phyloP scores from a whole-genome alignment of 2,113 vertebrate genomes.

The Cyanoramphus novaezelandiae region DNA sequence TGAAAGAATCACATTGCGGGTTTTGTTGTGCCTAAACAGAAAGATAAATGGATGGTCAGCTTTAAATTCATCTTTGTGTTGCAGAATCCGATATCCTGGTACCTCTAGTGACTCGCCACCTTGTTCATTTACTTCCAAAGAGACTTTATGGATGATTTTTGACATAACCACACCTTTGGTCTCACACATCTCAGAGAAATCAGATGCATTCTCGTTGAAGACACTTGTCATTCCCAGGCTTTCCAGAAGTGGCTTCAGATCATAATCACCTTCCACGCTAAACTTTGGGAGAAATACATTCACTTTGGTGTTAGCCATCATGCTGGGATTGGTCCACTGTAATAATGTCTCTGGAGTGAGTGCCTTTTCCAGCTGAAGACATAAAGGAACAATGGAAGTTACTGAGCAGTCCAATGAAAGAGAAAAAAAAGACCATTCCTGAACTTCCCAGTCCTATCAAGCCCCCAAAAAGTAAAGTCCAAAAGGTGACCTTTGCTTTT shows the following conservation, averaged over 20 bases:
- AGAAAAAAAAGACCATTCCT: background rate
- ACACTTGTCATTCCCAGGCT: conserved; percentile 74
- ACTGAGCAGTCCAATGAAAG: background rate
- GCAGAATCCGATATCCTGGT: conserved; percentile 77
- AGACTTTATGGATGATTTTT: conserved; percentile 74
- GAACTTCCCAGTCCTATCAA: background rate
- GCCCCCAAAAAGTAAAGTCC: background rate
- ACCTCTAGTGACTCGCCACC: conserved; percentile 77
- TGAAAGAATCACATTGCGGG: conserved; percentile 75
- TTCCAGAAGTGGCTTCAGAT: conserved; percentile 74
- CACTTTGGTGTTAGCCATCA: conserved; percentile 81
- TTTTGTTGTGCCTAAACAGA: conserved; percentile 81
- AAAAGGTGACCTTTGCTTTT: background rate
- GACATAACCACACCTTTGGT: conserved; percentile 76
- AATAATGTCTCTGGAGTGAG: conserved; percentile 71
- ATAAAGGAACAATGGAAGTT: background rate
- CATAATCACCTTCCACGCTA: conserved; percentile 70
- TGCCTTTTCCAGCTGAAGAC: conserved; percentile 77
- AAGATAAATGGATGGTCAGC: conserved; percentile 81
- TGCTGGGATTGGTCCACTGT: conserved; percentile 81
- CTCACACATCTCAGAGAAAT: conserved; percentile 82
- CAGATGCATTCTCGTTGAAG: conserved; percentile 71
- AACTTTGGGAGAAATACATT: conserved; percentile 83
- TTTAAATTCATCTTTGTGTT: conserved; percentile 81
- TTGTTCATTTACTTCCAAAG: conserved; percentile 78